Evolutionary conservation across 2,888 invertebrate species (phyloP).

Genomic region (Agrenia bidenticulata): DNA sequence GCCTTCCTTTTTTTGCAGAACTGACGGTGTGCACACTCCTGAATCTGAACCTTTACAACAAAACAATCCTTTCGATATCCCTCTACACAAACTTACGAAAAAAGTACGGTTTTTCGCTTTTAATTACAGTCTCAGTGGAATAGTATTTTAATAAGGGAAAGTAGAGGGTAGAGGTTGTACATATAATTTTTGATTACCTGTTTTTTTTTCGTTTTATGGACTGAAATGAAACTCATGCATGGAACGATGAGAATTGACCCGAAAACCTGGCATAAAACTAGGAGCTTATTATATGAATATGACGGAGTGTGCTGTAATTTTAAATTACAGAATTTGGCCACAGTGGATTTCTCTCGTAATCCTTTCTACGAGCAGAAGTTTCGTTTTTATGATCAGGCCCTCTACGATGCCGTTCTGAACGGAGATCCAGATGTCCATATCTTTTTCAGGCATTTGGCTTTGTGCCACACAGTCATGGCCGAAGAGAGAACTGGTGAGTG

Average conservation of each 20-base stretch:
- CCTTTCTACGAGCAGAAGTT: conserved; percentile 87
- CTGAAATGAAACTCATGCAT: not conserved
- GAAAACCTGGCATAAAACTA: too few species aligned
- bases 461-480: conserved; percentile 99
- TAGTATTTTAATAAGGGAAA: not conserved
- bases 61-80: conserved; percentile 14
- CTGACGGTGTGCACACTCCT: conserved; percentile 33
- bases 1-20: conserved; percentile 39
- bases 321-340: conserved; percentile 67
- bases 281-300: too few species aligned
- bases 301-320: not conserved
- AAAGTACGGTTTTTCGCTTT: conserved; percentile 7
- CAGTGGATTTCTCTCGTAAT: conserved; percentile 93
- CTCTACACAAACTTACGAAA: conserved; percentile 22
- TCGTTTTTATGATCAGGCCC: conserved; percentile 84
- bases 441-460: conserved; percentile 88
- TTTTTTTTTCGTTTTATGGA: not conserved
- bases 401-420: conserved; percentile 78
- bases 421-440: conserved; percentile 74
- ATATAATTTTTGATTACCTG: not conserved
- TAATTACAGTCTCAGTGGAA: too few species aligned
- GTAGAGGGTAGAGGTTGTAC: not conserved
- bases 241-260: not conserved
- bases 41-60: conserved; percentile 38
- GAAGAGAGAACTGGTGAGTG: conserved; percentile 74